Percentiles rank a stretch among this genome's conserved stretches.
phyloP scores from a whole-genome alignment of 2,888 invertebrate genomes.

The Acholoe squamosa region DNA sequence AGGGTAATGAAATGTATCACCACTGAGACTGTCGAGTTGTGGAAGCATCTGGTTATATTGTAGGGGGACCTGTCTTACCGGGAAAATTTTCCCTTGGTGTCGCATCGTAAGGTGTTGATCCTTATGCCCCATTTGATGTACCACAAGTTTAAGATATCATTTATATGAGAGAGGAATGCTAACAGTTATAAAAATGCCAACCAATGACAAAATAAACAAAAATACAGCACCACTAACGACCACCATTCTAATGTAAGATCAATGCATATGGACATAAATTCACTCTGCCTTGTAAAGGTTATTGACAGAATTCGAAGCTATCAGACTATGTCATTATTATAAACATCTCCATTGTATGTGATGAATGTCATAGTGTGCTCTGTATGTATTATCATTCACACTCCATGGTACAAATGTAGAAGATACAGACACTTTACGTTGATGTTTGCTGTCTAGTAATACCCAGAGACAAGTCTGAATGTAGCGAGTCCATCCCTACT shows the following conservation, averaged over 20 bases:
- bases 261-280: neutral
- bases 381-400: neutral
- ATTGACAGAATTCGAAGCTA: neutral
- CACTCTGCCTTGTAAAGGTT: neutral
- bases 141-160: neutral
- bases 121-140: constrained; percentile 41
- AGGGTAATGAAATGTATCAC: too few relatives aligned
- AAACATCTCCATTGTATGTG: too few relatives aligned
- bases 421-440: neutral
- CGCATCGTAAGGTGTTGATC: constrained; percentile 28
- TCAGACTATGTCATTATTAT: too few relatives aligned
- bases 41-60: neutral
- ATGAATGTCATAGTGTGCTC: too few relatives aligned
- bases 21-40: neutral
- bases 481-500: too few relatives aligned
- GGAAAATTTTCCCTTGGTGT: constrained; percentile 25
- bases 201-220: neutral
- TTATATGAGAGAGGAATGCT: neutral
- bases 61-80: constrained; percentile 14
- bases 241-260: neutral
- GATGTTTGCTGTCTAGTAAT: constrained; percentile 35
- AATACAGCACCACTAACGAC: neutral
- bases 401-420: neutral
- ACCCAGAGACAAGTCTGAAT: too few relatives aligned
- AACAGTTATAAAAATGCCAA: neutral